Evolutionary conservation across 2,797 vertebrate species (phyloP).

Genomic region (Hippopotamyrus pictus): DNA sequence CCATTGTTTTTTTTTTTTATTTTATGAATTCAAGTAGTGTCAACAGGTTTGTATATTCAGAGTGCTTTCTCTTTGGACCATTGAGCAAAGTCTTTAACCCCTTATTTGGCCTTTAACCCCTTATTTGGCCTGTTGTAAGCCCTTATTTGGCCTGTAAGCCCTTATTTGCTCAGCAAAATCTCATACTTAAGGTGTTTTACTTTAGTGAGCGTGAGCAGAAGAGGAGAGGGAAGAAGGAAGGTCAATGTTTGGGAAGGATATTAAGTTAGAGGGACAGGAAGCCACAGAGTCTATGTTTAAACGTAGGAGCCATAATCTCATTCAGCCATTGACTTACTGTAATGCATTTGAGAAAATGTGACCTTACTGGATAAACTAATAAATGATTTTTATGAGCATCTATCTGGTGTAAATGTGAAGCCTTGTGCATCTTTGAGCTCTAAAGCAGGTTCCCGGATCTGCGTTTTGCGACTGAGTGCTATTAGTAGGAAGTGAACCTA

Average conservation of each 20-base stretch:
- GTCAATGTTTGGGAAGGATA: background rate
- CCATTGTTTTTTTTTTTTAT: background rate
- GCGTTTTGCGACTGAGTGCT: background rate
- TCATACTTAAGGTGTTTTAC: background rate
- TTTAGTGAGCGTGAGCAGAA: background rate
- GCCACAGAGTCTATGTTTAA: background rate
- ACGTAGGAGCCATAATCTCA: background rate
- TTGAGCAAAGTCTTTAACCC: background rate
- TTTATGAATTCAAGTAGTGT: background rate
- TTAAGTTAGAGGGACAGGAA: background rate
- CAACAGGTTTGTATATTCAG: background rate
- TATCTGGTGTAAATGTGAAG: constrained; percentile 10
- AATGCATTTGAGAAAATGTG: background rate
- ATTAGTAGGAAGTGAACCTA: background rate
- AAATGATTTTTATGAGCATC: background rate
- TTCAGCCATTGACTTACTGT: constrained; percentile 1
- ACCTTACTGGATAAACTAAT: constrained; percentile 1
- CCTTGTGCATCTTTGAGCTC: background rate
- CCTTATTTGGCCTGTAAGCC: background rate
- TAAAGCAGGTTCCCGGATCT: background rate
- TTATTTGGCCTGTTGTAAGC: background rate
- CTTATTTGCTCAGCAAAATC: background rate
- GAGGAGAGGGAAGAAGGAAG: background rate
- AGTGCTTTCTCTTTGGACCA: background rate
- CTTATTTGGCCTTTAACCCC: background rate